Evolutionary conservation across 2,113 vertebrate species (phyloP).

Genomic region (Anoura caudifer): DNA sequence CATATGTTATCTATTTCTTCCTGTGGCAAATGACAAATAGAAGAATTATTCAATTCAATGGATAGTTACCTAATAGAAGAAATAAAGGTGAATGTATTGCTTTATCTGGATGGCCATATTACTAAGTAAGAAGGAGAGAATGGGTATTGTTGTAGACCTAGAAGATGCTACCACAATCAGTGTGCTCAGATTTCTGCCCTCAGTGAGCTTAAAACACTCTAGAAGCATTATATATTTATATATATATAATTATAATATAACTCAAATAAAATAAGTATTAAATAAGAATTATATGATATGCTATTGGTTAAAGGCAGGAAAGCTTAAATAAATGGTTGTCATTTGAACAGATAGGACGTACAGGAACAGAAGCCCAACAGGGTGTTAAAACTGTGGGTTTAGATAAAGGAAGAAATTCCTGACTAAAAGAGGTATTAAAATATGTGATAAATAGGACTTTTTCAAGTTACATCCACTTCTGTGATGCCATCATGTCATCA

Average conservation of each 20-base stretch:
- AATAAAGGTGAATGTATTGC: background rate
- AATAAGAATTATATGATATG: background rate
- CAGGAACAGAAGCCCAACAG: background rate
- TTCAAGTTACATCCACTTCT: background rate
- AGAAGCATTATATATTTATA: background rate
- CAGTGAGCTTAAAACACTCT: background rate
- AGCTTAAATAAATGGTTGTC: background rate
- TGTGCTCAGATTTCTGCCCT: background rate
- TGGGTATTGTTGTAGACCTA: background rate
- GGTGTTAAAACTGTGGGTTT: background rate
- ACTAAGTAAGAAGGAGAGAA: background rate
- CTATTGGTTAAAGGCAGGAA: background rate
- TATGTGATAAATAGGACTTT: background rate
- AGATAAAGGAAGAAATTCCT: background rate
- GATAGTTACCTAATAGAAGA: background rate
- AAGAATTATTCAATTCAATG: background rate
- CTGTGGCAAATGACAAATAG: background rate
- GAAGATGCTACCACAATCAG: background rate
- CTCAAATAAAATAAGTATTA: background rate
- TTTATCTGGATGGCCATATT: background rate
- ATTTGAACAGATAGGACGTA: constrained; percentile 3
- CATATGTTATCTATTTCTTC: background rate
- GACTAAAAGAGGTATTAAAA: background rate
- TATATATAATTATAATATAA: background rate
- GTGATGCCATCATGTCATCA: background rate